Evolutionary conservation across 2,888 invertebrate genomes (phyloP).

Genomic region (Myopa tessellatipennis): DNA sequence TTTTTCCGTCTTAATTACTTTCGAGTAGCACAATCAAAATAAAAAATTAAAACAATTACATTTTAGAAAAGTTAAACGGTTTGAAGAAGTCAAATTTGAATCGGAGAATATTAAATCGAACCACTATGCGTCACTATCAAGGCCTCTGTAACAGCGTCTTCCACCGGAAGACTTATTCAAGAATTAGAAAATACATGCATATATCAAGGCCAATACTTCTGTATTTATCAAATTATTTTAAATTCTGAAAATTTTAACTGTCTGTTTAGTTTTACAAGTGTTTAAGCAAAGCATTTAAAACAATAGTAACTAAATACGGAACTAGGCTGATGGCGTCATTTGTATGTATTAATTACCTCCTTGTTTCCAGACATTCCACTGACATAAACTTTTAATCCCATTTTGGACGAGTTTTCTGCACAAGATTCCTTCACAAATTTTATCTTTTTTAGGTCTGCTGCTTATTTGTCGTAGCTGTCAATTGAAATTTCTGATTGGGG

Average conservation of each 20-base stretch:
- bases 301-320: not conserved
- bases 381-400: slow-evolving; percentile 92
- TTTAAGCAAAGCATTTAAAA: not conserved
- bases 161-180: slow-evolving; percentile 14
- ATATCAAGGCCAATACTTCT: slow-evolving; percentile 21
- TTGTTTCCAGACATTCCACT: slow-evolving; percentile 94
- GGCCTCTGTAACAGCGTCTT: not conserved
- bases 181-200: not conserved
- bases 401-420: slow-evolving; percentile 60
- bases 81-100: not conserved
- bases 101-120: not conserved
- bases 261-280: slow-evolving; percentile 17
- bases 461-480: slow-evolving; percentile 30
- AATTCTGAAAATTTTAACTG: not conserved
- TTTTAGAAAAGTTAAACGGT: not conserved
- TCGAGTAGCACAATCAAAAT: not conserved
- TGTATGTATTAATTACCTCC: slow-evolving; percentile 75
- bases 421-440: slow-evolving; percentile 37
- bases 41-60: not conserved
- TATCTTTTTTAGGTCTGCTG: slow-evolving; percentile 47
- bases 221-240: slow-evolving; percentile 14
- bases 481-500: slow-evolving; percentile 1
- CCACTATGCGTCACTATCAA: slow-evolving; percentile 6
- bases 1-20: not conserved
- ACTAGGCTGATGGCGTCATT: not conserved